These are phyloP conservation scores for Cheirogaleus medius DNA, from an alignment of 2,113 vertebrate genomes.

Conservation along the genomic window DNA sequence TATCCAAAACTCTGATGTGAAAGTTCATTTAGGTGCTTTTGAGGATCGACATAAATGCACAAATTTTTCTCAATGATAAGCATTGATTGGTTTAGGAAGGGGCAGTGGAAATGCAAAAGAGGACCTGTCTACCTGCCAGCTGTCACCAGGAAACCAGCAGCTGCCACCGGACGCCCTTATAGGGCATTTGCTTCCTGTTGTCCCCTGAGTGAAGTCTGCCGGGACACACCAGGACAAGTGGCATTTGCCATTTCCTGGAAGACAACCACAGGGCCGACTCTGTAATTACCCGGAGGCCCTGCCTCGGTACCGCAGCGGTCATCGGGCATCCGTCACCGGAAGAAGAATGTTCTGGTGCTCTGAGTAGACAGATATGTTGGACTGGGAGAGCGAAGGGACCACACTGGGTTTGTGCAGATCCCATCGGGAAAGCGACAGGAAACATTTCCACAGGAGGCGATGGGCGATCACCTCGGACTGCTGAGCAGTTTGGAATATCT, in stretches of 20 bases:
- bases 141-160: neutral
- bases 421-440: neutral
- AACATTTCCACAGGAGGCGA: neutral
- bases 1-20: neutral
- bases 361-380: neutral
- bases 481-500: neutral
- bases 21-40: neutral
- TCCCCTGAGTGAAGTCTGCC: slow-evolving; percentile 44
- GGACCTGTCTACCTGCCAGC: neutral
- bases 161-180: slow-evolving; percentile 62
- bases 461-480: neutral
- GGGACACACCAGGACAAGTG: slow-evolving; percentile 52
- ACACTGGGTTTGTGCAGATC: neutral
- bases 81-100: neutral
- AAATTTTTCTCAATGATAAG: neutral
- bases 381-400: neutral
- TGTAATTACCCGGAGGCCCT: slow-evolving; percentile 66
- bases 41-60: neutral
- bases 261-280: slow-evolving; percentile 65
- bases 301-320: neutral
- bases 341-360: neutral
- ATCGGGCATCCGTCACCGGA: slow-evolving; percentile 17
- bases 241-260: slow-evolving; percentile 76
- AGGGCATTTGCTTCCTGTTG: slow-evolving; percentile 69
- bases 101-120: neutral